Conservation (phyloP, 2,888 invertebrate species). For the Luffia ferchaultella region DNA sequence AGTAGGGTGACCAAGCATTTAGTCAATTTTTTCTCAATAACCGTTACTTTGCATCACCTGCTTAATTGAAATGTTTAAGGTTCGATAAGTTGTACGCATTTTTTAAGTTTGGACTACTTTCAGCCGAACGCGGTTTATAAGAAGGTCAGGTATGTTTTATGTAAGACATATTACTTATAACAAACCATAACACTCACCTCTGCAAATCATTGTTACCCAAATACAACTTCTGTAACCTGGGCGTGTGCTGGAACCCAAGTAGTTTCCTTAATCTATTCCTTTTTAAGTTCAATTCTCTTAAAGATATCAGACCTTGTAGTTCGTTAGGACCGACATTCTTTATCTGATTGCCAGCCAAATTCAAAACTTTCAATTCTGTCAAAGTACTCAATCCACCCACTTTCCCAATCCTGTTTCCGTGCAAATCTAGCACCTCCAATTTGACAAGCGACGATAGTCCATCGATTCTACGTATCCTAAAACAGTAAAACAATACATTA, state of each 20-base stretch:
- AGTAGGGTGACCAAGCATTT: no score
- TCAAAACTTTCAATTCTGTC: slow-evolving; percentile 85
- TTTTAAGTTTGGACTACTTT: no score
- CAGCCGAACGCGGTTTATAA: no score
- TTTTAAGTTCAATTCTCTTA: slow-evolving; percentile 89
- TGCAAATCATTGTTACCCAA: slow-evolving; percentile 82
- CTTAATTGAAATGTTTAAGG: no score
- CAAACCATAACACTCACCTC: slow-evolving; percentile 32
- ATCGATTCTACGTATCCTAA: slow-evolving; percentile 80
- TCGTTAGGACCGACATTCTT: slow-evolving; percentile 78
- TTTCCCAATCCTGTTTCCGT: slow-evolving; percentile 88
- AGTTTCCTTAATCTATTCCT: slow-evolving; percentile 84
- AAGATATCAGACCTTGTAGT: slow-evolving; percentile 76
- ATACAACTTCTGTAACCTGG: slow-evolving; percentile 79
- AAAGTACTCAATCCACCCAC: slow-evolving; percentile 75
- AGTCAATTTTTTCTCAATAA: no score
- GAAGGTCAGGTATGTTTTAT: no score
- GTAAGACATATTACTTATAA: background rate
- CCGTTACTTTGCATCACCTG: no score
- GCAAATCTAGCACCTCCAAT: slow-evolving; percentile 90
- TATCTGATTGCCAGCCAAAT: slow-evolving; percentile 92
- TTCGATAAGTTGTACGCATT: no score
- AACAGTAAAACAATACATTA: background rate
- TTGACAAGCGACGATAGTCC: slow-evolving; percentile 75
- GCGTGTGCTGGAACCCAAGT: slow-evolving; percentile 80